phyloP scores from a whole-genome alignment of 2,888 invertebrate species.

The Plagodis dolabraria region DNA sequence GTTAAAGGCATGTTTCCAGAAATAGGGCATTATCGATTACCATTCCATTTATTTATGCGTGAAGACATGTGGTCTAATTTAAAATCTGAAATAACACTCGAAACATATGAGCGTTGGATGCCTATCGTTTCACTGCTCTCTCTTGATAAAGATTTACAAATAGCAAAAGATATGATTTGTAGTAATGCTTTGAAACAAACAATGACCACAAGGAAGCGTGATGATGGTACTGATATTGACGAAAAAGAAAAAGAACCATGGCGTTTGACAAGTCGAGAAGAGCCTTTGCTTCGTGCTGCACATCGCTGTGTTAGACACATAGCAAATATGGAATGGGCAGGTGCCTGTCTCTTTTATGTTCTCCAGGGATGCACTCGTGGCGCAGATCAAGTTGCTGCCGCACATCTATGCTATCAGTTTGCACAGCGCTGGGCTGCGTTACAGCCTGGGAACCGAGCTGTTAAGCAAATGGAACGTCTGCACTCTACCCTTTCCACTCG shows the following conservation, averaged over 20 bases:
- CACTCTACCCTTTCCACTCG: conserved; percentile 77
- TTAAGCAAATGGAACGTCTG: conserved; percentile 78
- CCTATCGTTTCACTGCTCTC: conserved; percentile 70
- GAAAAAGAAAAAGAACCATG: conserved; percentile 69
- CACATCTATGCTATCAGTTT: conserved; percentile 79
- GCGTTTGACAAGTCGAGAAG: conserved; percentile 71
- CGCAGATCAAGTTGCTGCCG: conserved; percentile 81
- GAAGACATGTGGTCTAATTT: conserved; percentile 81
- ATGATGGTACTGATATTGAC: conserved; percentile 53
- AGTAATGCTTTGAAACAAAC: conserved; percentile 82
- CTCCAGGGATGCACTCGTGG: conserved; percentile 80
- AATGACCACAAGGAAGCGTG: conserved; percentile 73
- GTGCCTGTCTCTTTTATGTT: conserved; percentile 80
- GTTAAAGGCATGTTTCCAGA: conserved; percentile 81
- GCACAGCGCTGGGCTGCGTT: conserved; percentile 79
- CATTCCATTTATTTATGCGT: conserved; percentile 78
- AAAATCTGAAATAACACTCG: conserved; percentile 79
- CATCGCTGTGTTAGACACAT: conserved; percentile 78
- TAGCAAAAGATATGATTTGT: conserved; percentile 80
- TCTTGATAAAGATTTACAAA: conserved; percentile 73
- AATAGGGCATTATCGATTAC: conserved; percentile 77
- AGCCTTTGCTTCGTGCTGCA: conserved; percentile 74
- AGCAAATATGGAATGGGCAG: conserved; percentile 83
- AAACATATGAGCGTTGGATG: conserved; percentile 79
- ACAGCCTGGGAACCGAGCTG: conserved; percentile 77